Base-by-base conservation (phyloP, 2,113 vertebrate genomes). In the Maccullochella peelii region DNA sequence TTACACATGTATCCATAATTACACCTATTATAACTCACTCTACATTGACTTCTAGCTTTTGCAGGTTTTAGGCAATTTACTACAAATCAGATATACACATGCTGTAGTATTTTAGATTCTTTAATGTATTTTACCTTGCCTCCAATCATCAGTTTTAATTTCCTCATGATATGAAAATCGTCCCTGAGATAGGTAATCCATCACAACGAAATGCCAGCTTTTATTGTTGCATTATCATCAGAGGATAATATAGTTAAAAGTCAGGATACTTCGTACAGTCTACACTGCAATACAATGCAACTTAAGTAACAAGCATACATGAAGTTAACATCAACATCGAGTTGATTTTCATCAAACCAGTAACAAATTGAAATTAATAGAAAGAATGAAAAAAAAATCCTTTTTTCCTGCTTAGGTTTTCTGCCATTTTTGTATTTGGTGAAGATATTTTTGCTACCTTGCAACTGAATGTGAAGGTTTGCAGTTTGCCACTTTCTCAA, bases 1-100 rank as follows among this genome's bases (percentile, higher is more conserved):
- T 72, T 61, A 30, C 44, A 80, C 36, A 66, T 57, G 33, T n/a
- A 62, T 59, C 3, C 65, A 59, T n/a, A 42, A 67, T 10, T 33
- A 67, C 9, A 9, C 11, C 15, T 2, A 23, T 30, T 44, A 49
- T 40, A 74, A 58, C 6, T 36, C 1, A 0, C 33, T 30, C 58
- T 9, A 11, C 38, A 20, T 23, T 54, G 27, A 33, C 33, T 61
- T 77, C 33, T 15, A 77, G 30, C 23, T 23, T 55, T n/a, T 16
- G 54, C 44, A 33, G n/a, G 38, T 30, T 44, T 23, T 14, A 59
- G 16, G 10, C 25, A 20, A 40, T 65, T 65, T 40, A 54, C 21
- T 20, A 20, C 66, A 49, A 30, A 49, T 50, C 27, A 23, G 8
- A 8, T 21, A 14, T 14, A 42, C n/a, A 23, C 21, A 55, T 12